A percentile compares a stretch with the other conserved stretches of the same genome.
Conservation (phyloP, 2,113 vertebrate genomes). For the Riparia riparia region DNA sequence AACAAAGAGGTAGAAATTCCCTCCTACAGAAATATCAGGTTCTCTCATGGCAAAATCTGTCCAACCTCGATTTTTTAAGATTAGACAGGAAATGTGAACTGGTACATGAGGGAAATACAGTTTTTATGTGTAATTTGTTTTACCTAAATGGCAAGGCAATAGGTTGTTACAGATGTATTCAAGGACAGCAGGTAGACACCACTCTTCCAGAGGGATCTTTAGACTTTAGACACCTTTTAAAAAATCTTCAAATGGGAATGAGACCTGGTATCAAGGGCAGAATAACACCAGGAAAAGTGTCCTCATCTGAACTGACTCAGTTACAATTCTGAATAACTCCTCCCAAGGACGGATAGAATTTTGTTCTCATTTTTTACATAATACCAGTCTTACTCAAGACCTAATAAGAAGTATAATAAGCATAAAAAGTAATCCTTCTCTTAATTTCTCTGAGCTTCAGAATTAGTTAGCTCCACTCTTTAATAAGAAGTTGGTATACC, state of each 20-base stretch:
- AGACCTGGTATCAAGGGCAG: neutral
- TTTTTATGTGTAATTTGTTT: neutral
- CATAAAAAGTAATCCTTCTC: neutral
- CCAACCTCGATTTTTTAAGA: neutral
- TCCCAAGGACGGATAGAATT: neutral
- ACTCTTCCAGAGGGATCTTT: neutral
- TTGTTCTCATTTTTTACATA: neutral
- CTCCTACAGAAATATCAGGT: neutral
- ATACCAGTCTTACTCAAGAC: neutral
- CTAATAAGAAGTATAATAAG: neutral
- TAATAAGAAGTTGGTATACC: neutral
- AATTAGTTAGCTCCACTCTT: neutral
- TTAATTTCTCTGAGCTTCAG: neutral
- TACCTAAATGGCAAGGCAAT: neutral
- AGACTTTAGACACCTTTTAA: neutral
- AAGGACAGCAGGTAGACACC: neutral
- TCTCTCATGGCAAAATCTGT: neutral
- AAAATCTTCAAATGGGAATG: neutral
- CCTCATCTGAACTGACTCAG: neutral
- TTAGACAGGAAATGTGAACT: neutral
- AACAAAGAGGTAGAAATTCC: rapidly evolving
- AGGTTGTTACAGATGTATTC: neutral
- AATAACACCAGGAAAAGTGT: neutral
- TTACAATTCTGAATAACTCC: neutral
- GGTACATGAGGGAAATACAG: neutral